Evolutionary conservation across 2,113 vertebrate species (phyloP).

Genomic region (Antechinus flavipes): DNA sequence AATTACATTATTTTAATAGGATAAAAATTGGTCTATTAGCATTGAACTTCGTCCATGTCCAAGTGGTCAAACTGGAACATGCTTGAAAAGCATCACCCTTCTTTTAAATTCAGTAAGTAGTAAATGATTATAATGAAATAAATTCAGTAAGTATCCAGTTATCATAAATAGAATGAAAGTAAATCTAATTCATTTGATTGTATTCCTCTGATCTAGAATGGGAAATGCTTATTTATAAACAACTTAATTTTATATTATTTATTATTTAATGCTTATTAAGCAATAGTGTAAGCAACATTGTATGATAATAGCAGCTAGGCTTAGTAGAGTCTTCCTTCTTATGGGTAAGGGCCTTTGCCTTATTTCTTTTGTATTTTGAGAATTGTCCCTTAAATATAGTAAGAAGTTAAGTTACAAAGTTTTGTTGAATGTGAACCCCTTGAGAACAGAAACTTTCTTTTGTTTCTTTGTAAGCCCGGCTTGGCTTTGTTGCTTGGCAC

Average conservation of each 20-base stretch:
- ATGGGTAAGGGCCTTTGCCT: neutral
- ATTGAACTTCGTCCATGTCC: slow-evolving; percentile 67
- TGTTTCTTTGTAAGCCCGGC: neutral
- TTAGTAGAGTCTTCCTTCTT: neutral
- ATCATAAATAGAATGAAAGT: neutral
- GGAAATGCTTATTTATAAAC: neutral
- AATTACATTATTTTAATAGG: slow-evolving; percentile 59
- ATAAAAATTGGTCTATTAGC: slow-evolving; percentile 68
- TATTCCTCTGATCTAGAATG: slow-evolving; percentile 38
- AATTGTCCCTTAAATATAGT: neutral
- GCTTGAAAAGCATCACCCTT: slow-evolving; percentile 72
- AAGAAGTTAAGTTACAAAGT: neutral
- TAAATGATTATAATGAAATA: neutral
- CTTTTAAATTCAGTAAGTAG: slow-evolving; percentile 73
- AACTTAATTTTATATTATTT: neutral
- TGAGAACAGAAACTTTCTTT: neutral
- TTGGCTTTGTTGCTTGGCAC: neutral
- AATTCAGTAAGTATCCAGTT: slow-evolving; percentile 71
- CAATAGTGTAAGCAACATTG: neutral
- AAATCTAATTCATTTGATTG: neutral
- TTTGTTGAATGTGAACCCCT: neutral
- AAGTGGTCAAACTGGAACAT: slow-evolving; percentile 64
- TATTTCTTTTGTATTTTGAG: neutral
- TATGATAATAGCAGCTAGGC: neutral
- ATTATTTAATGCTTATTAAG: neutral